Evolutionary conservation across 2,888 invertebrate species (phyloP), one percentile per base, ranked within the genome.

Genomic region (Marronus borbonicus): DNA sequence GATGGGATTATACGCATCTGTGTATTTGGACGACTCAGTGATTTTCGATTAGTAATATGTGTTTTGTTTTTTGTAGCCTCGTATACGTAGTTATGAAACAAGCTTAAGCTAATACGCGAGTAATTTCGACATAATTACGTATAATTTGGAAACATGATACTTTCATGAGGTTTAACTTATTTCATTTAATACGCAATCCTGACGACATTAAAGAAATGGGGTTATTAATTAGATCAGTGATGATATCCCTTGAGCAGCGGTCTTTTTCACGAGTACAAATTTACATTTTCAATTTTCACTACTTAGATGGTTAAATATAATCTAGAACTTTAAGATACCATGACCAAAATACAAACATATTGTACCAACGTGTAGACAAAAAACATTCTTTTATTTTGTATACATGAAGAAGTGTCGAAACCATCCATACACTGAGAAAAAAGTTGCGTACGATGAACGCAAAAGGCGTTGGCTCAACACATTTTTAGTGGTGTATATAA

Each of bases 11-110:
- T 50, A 50, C 20, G 24, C 50, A 24, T 50, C 50, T n/a, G 28
- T 24, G 4, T 20, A 50, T 50, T 68, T 68, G 12, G 28, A 50
- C 10, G 50, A 49, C 50, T 28, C 50, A 14, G 39, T 50, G 68
- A 50, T 50, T 68, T 50, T 68, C 65, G 68, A 68, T 68, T 49
- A 50, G 50, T 68, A 68, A 28, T 50, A 62, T 14, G 14, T 31
- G 14, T 28, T 14, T 50, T 3, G 20, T 14, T 50, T 17, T 20
- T 24, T 24, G 2, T 24, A 24, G 24, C 24, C 24, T 24, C 31
- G 10, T 14, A 20, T n/a, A 24, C 17, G 8, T 17, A 60, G n/a
- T 10, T 17, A 8, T 12, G 20, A 62, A 12, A 14, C 14, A 62
- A 31, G 28, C 24, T 55, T 55, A n/a, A n/a, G 20, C 31, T 62